A percentile compares a stretch with the other conserved stretches of the same genome.
Conservation (phyloP, 2,888 invertebrate species). For the Pycnomerus fuliginosus region DNA sequence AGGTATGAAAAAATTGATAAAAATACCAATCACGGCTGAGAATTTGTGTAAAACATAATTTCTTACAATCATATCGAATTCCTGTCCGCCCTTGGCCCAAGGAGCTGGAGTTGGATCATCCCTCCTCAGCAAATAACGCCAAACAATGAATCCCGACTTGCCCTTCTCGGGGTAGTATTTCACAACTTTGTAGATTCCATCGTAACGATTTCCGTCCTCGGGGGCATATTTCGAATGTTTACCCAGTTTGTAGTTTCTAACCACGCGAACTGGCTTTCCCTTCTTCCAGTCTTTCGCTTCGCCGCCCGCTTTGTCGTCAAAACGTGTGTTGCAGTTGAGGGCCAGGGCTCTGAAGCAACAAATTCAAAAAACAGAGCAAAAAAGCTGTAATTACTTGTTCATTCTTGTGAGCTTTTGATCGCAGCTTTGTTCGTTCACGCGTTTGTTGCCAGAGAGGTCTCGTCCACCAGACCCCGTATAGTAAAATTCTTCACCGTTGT, state of each 20-base stretch:
- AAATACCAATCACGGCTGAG: neutral
- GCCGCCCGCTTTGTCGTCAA: slow-evolving; percentile 64
- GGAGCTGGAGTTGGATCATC: slow-evolving; percentile 80
- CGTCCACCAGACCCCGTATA: slow-evolving; percentile 86
- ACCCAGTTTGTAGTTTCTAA: slow-evolving; percentile 71
- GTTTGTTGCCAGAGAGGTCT: slow-evolving; percentile 79
- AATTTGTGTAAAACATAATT: neutral
- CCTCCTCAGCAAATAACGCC: slow-evolving; percentile 74
- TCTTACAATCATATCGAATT: slow-evolving; percentile 52
- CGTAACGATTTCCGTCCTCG: slow-evolving; percentile 73
- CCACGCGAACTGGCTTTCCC: slow-evolving; percentile 78
- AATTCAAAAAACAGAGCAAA: slow-evolving; percentile 3
- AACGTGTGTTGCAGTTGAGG: slow-evolving; percentile 70
- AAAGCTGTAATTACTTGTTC: slow-evolving; percentile 63
- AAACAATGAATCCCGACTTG: slow-evolving; percentile 74
- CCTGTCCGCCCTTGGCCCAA: slow-evolving; percentile 72
- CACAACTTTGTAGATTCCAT: slow-evolving; percentile 84
- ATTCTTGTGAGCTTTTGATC: slow-evolving; percentile 75
- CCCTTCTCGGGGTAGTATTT: slow-evolving; percentile 80
- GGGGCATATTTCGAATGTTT: slow-evolving; percentile 81
- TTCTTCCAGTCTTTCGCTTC: slow-evolving; percentile 69
- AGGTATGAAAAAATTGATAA: slow-evolving; percentile 13
- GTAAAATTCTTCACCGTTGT: slow-evolving; percentile 75
- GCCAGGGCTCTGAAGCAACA: slow-evolving; percentile 61
- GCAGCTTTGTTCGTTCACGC: slow-evolving; percentile 75